These are phyloP conservation scores for Ursus arctos DNA, from an alignment of 2,113 vertebrate species.

Conservation along the genomic window DNA sequence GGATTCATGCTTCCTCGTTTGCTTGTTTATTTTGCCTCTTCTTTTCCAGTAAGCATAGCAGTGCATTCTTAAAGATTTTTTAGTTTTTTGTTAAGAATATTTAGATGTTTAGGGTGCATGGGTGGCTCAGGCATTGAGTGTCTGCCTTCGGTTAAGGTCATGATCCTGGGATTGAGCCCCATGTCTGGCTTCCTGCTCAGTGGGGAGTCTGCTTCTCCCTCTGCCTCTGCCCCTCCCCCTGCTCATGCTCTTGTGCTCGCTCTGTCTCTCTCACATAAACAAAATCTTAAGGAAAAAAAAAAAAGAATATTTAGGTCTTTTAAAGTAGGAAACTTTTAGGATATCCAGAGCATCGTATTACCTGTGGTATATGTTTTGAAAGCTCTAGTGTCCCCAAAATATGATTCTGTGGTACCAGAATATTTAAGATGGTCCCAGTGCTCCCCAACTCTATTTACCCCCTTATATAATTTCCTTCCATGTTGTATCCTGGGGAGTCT, in stretches of 20 bases:
- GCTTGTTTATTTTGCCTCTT: slow-evolving; percentile 23
- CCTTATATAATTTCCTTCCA: background rate
- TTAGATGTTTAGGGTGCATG: background rate
- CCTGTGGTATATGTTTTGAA: background rate
- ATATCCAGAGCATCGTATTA: background rate
- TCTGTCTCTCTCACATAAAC: background rate
- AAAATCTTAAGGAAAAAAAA: background rate
- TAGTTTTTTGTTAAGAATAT: background rate
- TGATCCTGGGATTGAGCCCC: background rate
- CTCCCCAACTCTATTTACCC: background rate
- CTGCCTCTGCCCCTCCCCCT: background rate
- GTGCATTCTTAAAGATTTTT: background rate
- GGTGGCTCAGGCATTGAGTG: background rate
- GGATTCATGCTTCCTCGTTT: background rate
- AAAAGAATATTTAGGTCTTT: background rate
- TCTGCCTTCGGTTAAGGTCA: background rate
- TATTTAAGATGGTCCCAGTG: background rate
- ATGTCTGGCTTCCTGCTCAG: background rate
- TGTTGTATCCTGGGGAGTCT: background rate
- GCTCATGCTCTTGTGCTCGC: background rate
- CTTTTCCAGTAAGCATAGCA: background rate
- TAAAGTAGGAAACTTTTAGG: background rate
- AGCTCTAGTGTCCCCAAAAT: background rate
- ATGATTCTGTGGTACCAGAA: background rate
- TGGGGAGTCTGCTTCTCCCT: background rate